Base-by-base conservation (phyloP, 1,140 invertebrate genomes). In the Homarus americanus region DNA sequence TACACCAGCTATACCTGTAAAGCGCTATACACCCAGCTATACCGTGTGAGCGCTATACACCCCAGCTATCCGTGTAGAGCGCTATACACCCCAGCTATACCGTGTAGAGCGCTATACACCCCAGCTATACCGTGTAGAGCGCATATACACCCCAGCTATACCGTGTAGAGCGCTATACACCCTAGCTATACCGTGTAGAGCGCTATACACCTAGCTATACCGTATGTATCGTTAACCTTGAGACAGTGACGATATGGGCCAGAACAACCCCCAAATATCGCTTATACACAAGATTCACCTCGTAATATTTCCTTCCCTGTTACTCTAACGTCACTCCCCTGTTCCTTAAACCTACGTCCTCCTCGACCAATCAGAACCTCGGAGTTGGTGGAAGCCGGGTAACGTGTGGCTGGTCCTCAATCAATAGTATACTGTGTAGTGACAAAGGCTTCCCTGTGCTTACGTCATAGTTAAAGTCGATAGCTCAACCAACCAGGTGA, bases 401-500 rank as follows among this genome's bases (percentile, higher is more conserved):
- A 79, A 44, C 76, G 85, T 79, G 73, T 87, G 85, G 85, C 75
- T 66, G 76, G 9, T 75, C 73, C 75, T 79, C 85, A 87, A 87
- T 87, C 85, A 87, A 87, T 87, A 87, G 75, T 49, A 80, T 87
- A 69, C 75, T 79, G 85, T 87, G 85, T 80, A 79, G 85, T 87
- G 85, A 87, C 85, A 87, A 87, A 87, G 85, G 69, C 85, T 87
- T 63, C 75, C 85, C 85, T 24, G 17, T 87, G 85, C 85, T 87
- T 87, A 87, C 85, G 85, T 87, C 85, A 87, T 87, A 66, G 75
- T 87, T 87, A 87, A 87, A 87, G 85, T 34, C 75, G 85, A 87
- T 87, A 87, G 85, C 53, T 9, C 53, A 12, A 49, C 32, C 53
- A n/a, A n/a, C n/a, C n/a, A n/a, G n/a, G n/a, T n/a, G n/a, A n/a